Percentiles rank a stretch among this genome's conserved stretches.
phyloP scores from a whole-genome alignment of 2,888 invertebrate species.

The Lypha dubia region DNA sequence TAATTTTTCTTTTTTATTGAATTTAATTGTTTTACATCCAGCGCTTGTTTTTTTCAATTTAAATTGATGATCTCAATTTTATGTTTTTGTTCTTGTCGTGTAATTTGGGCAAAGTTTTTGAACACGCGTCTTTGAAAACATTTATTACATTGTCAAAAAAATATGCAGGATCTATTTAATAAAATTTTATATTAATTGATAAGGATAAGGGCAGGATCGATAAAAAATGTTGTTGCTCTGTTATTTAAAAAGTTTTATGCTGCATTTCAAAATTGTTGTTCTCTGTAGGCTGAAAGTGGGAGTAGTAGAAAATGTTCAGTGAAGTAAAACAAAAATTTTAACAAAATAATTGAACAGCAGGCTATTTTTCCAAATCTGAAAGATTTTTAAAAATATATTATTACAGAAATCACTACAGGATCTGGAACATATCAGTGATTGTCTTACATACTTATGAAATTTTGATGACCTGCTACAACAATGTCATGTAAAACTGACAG shows the following conservation, averaged over 20 bases:
- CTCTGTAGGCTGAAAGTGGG: no score
- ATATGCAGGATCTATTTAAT: slow-evolving; percentile 68
- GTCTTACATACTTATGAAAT: no score
- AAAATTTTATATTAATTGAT: slow-evolving; percentile 54
- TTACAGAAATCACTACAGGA: no score
- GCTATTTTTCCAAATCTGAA: no score
- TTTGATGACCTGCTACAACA: no score
- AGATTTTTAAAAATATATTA: no score
- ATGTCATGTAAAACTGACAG: no score
- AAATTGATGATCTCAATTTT: slow-evolving; percentile 48
- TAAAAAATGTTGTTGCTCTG: slow-evolving; percentile 4
- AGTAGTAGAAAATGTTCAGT: no score
- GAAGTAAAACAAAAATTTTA: no score
- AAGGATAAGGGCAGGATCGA: slow-evolving; percentile 72
- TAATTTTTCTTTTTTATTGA: slow-evolving; percentile 50
- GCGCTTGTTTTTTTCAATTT: slow-evolving; percentile 33
- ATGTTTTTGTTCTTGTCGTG: neutral
- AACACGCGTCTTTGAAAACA: slow-evolving; percentile 62
- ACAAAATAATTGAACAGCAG: no score
- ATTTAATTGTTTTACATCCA: slow-evolving; percentile 47
- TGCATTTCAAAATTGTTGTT: neutral
- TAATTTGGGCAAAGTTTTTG: slow-evolving; percentile 60
- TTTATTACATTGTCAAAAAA: slow-evolving; percentile 22
- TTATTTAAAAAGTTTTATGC: neutral
- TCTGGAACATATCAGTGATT: no score